Conservation (phyloP, 2,888 invertebrate species). For the Chironomus riparius region DNA sequence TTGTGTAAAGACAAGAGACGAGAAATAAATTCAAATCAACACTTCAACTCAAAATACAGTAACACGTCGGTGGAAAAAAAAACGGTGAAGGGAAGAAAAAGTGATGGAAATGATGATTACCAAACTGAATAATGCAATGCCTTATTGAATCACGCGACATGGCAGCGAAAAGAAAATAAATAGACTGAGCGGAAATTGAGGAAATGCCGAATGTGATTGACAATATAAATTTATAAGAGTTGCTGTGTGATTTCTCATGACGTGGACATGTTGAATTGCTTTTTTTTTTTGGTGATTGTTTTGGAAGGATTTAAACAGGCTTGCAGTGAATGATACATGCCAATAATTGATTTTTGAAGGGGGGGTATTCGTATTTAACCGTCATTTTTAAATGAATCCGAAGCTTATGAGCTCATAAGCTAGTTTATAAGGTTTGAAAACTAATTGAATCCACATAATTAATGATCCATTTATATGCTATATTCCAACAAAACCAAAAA, state of each 20-base stretch:
- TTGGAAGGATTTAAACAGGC: too few relatives aligned
- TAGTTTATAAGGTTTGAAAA: too few relatives aligned
- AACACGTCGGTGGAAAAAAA: background rate
- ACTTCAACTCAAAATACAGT: background rate
- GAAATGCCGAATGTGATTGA: constrained; percentile 6
- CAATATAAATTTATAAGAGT: constrained; percentile 8
- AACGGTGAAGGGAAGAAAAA: background rate
- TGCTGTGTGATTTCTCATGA: background rate
- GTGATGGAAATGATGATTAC: background rate
- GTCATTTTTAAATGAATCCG: too few relatives aligned
- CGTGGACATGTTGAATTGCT: background rate
- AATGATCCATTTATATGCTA: too few relatives aligned
- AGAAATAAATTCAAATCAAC: constrained; percentile 13
- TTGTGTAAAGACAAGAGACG: background rate
- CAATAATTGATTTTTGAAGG: too few relatives aligned
- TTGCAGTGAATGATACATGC: too few relatives aligned
- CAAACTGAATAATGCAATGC: background rate
- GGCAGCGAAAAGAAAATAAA: background rate
- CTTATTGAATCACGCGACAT: background rate
- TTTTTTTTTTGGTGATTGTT: background rate
- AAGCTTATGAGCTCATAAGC: too few relatives aligned
- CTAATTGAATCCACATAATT: too few relatives aligned
- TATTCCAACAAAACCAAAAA: too few relatives aligned
- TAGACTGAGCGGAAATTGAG: background rate
- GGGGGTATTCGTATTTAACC: too few relatives aligned